A percentile compares a stretch with the other conserved stretches of the same genome.
Evolutionary conservation across 2,797 vertebrate species (phyloP).

Genomic region (Danio jaintianensis): DNA sequence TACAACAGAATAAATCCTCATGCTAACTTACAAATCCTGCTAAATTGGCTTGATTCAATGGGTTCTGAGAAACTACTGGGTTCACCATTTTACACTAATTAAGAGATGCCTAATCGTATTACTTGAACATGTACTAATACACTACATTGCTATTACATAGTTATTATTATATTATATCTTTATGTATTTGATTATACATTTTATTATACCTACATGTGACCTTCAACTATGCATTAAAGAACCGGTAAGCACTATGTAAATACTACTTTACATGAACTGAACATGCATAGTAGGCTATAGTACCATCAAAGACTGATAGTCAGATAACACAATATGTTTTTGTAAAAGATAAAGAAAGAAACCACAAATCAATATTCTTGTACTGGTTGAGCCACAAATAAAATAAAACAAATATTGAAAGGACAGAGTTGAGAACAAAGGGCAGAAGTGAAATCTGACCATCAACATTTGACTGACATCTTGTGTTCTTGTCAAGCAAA

Average conservation of each 20-base stretch:
- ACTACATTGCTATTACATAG: no score
- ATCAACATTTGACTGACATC: background rate
- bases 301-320: background rate
- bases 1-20: background rate
- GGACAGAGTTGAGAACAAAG: slow-evolving; percentile 27
- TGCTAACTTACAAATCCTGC: background rate
- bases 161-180: background rate
- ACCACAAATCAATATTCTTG: background rate
- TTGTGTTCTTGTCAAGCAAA: background rate
- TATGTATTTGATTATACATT: background rate
- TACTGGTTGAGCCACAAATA: background rate
- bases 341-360: background rate
- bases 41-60: background rate
- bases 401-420: background rate
- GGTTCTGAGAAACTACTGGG: background rate
- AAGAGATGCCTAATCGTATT: background rate
- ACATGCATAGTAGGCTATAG: background rate
- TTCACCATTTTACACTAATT: background rate
- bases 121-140: no score
- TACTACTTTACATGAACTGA: background rate
- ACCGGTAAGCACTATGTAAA: background rate
- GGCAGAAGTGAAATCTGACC: background rate
- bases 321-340: background rate
- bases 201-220: background rate
- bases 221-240: background rate